Evolutionary conservation across 35 echinoderm and acorn worm genomes (phyloP).

Genomic region (Nesometra sesokonis): DNA sequence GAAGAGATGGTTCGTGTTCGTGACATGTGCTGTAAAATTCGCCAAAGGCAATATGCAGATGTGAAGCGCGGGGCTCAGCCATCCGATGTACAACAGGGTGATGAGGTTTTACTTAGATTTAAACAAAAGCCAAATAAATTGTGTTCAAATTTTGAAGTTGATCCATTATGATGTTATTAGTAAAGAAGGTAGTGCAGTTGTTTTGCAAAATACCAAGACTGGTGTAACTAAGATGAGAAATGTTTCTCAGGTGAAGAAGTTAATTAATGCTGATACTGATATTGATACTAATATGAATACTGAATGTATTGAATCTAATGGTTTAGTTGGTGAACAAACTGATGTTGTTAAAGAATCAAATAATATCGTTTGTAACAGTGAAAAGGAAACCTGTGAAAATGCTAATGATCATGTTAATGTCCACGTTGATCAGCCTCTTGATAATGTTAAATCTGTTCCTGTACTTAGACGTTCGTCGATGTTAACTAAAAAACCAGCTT

Average conservation of each 20-base stretch:
- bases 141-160: neutral
- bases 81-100: neutral
- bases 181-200: neutral
- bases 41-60: neutral
- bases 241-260: neutral
- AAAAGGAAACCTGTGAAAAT: too few species aligned
- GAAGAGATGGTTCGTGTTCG: neutral
- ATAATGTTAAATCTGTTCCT: too few species aligned
- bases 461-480: too few species aligned
- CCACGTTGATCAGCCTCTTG: too few species aligned
- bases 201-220: neutral
- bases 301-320: too few species aligned
- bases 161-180: neutral
- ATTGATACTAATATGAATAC: too few species aligned
- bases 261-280: neutral
- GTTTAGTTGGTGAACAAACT: too few species aligned
- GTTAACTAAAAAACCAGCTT: too few species aligned
- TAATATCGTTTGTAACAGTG: too few species aligned
- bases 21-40: neutral
- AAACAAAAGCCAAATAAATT: neutral
- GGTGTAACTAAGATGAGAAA: neutral
- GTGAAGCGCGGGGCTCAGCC: neutral
- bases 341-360: too few species aligned
- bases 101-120: neutral
- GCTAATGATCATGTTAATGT: too few species aligned